Evolutionary conservation across 2,113 vertebrate species (phyloP), one percentile per base, ranked within the genome.

Genomic region (Misgurnus anguillicaudatus): DNA sequence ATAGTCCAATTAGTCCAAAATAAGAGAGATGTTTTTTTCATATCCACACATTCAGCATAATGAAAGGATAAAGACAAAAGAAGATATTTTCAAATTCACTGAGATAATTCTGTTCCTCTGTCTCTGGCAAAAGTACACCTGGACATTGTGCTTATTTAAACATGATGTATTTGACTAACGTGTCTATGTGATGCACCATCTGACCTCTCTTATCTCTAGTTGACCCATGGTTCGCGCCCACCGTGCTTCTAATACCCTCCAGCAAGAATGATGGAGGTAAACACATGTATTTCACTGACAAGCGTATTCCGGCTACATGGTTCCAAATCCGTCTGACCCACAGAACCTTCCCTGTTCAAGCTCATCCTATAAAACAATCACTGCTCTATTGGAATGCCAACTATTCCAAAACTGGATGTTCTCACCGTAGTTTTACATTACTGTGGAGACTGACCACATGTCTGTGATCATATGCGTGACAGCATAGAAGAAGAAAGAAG

Each of bases 331-430:
- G 80, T 66, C 63, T 89, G 90, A 90, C 89, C 85, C 84, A 62
- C 60, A 76, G 71, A 82, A 84, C 72, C 83, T 48, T 82, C 55
- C 72, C 88, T 88, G 79, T 87, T 90, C 83, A 87, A 60, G 81
- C 80, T 89, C 87, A 86, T 72, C 80, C 70, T 76, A 67, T 65
- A 65, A 79, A 87, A 65, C 78, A 60, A 86, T 62, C 55, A 58
- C 84, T 79, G 87, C 85, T 89, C 91, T 90, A 88, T 77, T 68
- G 90, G 90, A 91, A 92, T 92, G 87, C 41, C 55, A 78, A 78
- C 82, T 87, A 90, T 86, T 85, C 79, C 36, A 53, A 73, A 63
- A 75, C 13, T 75, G 79, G 81, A 64, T 64, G 83, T 81, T 86
- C 85, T 78, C 74, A 61, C 65, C 67, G 73, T 83, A 87, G 82